Percentiles rank a stretch among this genome's conserved stretches.
phyloP scores from a whole-genome alignment of 2,888 invertebrate species.

The Cetonia aurata region DNA sequence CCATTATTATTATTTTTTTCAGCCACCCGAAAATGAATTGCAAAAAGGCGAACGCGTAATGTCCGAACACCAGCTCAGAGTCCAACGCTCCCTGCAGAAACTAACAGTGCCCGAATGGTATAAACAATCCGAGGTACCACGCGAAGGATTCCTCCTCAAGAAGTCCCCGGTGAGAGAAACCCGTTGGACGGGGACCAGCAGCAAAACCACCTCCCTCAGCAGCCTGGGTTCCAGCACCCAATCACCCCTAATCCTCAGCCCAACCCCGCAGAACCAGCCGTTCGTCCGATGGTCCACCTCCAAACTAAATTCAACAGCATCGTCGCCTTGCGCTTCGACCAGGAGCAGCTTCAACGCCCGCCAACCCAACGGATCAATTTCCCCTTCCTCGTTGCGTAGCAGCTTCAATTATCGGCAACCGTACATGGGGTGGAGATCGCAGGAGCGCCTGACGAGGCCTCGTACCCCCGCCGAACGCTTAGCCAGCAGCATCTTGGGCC shows the following conservation, averaged over 20 bases:
- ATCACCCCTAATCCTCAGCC: slow-evolving; percentile 63
- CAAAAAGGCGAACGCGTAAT: slow-evolving; percentile 89
- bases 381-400: slow-evolving; percentile 76
- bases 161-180: slow-evolving; percentile 68
- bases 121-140: slow-evolving; percentile 77
- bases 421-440: slow-evolving; percentile 89
- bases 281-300: slow-evolving; percentile 82
- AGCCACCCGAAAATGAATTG: slow-evolving; percentile 96
- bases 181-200: slow-evolving; percentile 71
- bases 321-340: slow-evolving; percentile 81
- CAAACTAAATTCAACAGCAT: slow-evolving; percentile 79
- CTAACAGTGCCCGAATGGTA: slow-evolving; percentile 97
- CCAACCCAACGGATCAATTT: slow-evolving; percentile 72
- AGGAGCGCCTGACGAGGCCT: slow-evolving; percentile 84
- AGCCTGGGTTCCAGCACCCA: slow-evolving; percentile 72
- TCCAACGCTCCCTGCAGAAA: slow-evolving; percentile 93
- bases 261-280: slow-evolving; percentile 62
- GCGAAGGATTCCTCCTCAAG: slow-evolving; percentile 85
- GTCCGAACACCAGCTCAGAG: slow-evolving; percentile 94
- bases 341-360: slow-evolving; percentile 78
- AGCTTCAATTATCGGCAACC: slow-evolving; percentile 89
- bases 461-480: slow-evolving; percentile 88
- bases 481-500: slow-evolving; percentile 75
- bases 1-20: slow-evolving; percentile 62
- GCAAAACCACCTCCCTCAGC: slow-evolving; percentile 89